Evolutionary conservation across 2,888 invertebrate genomes (phyloP).

Genomic region (Halictus quadricinctus): DNA sequence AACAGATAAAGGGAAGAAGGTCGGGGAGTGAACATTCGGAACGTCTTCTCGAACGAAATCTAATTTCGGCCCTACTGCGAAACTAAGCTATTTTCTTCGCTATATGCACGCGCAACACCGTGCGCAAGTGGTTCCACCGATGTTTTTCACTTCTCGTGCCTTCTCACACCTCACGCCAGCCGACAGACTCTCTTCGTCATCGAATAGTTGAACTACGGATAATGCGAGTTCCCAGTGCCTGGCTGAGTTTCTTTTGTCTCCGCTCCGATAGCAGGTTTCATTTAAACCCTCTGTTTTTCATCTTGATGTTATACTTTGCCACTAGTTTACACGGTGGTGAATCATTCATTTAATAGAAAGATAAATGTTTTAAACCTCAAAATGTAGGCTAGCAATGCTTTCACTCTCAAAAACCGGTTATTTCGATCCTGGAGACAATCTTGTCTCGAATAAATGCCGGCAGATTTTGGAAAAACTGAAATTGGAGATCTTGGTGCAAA

Average conservation of each 20-base stretch:
- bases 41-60: conserved; percentile 77
- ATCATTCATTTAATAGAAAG: neutral
- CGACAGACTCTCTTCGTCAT: conserved; percentile 14
- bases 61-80: conserved; percentile 73
- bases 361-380: neutral
- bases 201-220: neutral
- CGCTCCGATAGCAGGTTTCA: neutral
- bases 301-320: neutral
- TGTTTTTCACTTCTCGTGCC: conserved; percentile 47
- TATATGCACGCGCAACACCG: conserved; percentile 68
- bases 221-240: neutral
- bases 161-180: neutral
- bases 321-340: neutral
- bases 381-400: too few species aligned
- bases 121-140: conserved; percentile 46
- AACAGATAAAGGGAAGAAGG: conserved; percentile 65
- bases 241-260: neutral
- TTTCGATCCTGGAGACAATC: too few species aligned
- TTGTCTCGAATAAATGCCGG: too few species aligned
- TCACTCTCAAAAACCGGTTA: too few species aligned
- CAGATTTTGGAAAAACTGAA: too few species aligned
- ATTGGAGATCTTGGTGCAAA: too few species aligned
- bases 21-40: conserved; percentile 73
- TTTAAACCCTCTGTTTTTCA: neutral
- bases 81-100: conserved; percentile 76